Conservation (phyloP, 2,113 vertebrate genomes). For the Entelurus aequoreus region DNA sequence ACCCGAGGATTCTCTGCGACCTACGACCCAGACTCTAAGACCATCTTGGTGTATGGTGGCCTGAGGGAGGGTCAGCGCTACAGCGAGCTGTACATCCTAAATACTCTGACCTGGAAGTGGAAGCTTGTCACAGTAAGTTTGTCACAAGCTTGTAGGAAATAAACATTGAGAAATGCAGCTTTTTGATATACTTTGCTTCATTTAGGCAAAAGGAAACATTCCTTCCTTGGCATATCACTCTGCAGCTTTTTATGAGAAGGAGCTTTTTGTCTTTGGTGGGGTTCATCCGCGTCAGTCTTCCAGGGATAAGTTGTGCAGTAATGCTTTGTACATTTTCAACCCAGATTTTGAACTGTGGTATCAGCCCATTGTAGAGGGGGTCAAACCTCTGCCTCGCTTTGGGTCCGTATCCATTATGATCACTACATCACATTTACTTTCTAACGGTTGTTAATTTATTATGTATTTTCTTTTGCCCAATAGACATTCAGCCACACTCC, state of each 20-base stretch:
- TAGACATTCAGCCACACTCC: constrained; percentile 80
- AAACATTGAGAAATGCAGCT: not conserved
- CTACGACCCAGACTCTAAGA: constrained; percentile 80
- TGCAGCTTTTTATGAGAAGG: constrained; percentile 78
- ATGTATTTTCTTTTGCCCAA: not conserved
- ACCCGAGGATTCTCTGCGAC: constrained; percentile 80
- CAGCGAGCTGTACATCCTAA: constrained; percentile 74
- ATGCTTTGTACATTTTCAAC: constrained; percentile 82
- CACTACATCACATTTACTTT: not conserved
- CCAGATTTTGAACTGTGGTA: constrained; percentile 89
- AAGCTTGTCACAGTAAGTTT: constrained; percentile 76
- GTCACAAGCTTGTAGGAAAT: not conserved
- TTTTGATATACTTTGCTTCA: constrained; percentile 9
- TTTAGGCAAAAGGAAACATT: constrained; percentile 78
- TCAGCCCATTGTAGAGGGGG: constrained; percentile 85
- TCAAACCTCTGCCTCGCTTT: constrained; percentile 78
- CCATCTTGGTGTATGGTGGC: constrained; percentile 81
- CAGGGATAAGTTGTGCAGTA: constrained; percentile 72
- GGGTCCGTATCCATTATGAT: constrained; percentile 71
- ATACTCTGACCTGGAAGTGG: constrained; percentile 86
- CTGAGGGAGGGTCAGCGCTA: constrained; percentile 69
- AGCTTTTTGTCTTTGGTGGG: constrained; percentile 86
- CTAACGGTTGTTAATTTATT: not conserved
- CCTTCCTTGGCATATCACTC: constrained; percentile 79
- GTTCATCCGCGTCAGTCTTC: constrained; percentile 57